phyloP scores from a whole-genome alignment of 2,113 vertebrate species.

The Brienomyrus longianalis region DNA sequence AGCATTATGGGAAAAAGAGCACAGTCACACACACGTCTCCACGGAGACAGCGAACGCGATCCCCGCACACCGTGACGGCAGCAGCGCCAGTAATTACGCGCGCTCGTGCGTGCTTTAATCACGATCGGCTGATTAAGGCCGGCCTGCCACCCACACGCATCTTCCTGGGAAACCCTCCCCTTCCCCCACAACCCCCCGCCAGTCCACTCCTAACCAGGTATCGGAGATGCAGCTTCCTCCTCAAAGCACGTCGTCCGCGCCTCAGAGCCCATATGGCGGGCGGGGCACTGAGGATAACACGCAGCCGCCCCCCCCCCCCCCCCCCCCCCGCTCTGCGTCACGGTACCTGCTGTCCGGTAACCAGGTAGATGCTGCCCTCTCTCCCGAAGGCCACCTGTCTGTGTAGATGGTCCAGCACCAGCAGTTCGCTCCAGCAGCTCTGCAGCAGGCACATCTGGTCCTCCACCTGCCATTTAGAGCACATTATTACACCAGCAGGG shows the following conservation, averaged over 20 bases:
- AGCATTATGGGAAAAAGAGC: not conserved
- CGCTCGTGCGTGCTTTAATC: not conserved
- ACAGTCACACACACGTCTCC: not conserved
- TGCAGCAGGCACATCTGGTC: conserved; percentile 71
- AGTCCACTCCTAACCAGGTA: not conserved
- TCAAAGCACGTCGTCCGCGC: conserved; percentile 13
- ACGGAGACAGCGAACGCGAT: not conserved
- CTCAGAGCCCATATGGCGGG: conserved; percentile 30
- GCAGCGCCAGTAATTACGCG: not conserved
- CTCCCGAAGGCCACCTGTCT: conserved; percentile 63
- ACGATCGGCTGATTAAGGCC: not conserved
- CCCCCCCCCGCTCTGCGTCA: too few relatives aligned
- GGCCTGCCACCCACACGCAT: not conserved
- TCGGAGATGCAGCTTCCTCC: not conserved
- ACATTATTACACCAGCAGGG: not conserved
- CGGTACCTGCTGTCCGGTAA: conserved; percentile 67
- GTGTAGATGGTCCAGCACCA: conserved; percentile 67
- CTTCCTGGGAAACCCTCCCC: not conserved
- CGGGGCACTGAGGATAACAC: conserved; percentile 17
- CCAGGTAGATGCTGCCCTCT: conserved; percentile 64
- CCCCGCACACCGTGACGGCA: not conserved
- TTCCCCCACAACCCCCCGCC: not conserved
- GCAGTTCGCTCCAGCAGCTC: conserved; percentile 71
- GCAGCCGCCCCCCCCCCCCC: too few relatives aligned
- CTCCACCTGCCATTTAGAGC: conserved; percentile 53